phyloP scores from a whole-genome alignment of 2,113 vertebrate species.

The Ifrita kowaldi region DNA sequence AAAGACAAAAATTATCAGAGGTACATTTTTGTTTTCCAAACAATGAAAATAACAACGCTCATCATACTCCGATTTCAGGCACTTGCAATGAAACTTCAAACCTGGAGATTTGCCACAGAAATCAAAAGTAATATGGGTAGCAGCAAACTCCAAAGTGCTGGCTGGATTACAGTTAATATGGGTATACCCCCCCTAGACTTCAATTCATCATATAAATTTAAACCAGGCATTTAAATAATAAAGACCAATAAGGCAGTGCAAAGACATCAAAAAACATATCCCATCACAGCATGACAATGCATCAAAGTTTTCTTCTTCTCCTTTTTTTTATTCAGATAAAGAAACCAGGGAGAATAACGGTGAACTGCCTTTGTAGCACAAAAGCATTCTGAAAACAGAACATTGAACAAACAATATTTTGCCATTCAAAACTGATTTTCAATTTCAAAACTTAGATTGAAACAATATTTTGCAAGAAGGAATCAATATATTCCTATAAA shows the following conservation, averaged over 20 bases:
- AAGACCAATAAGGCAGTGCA: slow-evolving; percentile 62
- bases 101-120: slow-evolving; percentile 77
- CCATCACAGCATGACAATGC: slow-evolving; percentile 67
- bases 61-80: slow-evolving; percentile 73
- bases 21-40: slow-evolving; percentile 85
- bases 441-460: not conserved
- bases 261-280: slow-evolving; percentile 74
- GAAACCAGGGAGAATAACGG: slow-evolving; percentile 33
- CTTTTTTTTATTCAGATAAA: slow-evolving; percentile 59
- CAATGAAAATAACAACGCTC: slow-evolving; percentile 82
- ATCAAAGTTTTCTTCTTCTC: slow-evolving; percentile 49
- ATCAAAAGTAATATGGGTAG: slow-evolving; percentile 73
- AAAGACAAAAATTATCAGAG: slow-evolving; percentile 88
- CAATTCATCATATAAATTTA: slow-evolving; percentile 74
- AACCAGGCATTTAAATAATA: slow-evolving; percentile 75
- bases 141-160: slow-evolving; percentile 63
- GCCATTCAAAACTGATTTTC: slow-evolving; percentile 12
- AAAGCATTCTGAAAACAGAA: slow-evolving; percentile 49
- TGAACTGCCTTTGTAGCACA: slow-evolving; percentile 45
- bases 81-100: slow-evolving; percentile 74
- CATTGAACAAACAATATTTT: slow-evolving; percentile 33
- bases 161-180: slow-evolving; percentile 59
- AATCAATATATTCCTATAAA: slow-evolving; percentile 2
- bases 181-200: slow-evolving; percentile 41
- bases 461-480: not conserved